phyloP scores from a whole-genome alignment of 2,888 invertebrate species.

The Crematogaster levior region DNA sequence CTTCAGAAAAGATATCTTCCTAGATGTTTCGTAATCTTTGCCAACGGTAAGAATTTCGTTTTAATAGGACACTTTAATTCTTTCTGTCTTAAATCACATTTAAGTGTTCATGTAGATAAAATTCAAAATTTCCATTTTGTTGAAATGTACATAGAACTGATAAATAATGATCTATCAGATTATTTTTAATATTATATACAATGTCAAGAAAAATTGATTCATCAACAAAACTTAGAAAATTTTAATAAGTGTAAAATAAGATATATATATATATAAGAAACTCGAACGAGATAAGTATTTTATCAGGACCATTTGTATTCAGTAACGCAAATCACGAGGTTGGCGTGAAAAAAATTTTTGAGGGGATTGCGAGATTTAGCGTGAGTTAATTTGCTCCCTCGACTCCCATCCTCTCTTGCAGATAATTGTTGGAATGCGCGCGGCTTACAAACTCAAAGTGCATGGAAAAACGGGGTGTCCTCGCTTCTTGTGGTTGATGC shows the following conservation, averaged over 20 bases:
- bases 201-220: neutral
- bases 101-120: neutral
- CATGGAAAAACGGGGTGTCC: constrained; percentile 64
- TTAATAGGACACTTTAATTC: constrained; percentile 26
- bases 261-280: neutral
- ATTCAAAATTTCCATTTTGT: neutral
- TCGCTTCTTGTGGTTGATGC: constrained; percentile 64
- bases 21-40: constrained; percentile 43
- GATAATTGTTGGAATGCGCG: constrained; percentile 70
- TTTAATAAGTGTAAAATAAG: too few species aligned
- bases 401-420: constrained; percentile 52
- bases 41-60: constrained; percentile 1
- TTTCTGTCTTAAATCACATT: neutral
- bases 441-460: constrained; percentile 49
- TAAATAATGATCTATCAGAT: neutral
- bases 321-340: neutral
- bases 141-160: neutral
- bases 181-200: neutral
- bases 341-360: constrained; percentile 35
- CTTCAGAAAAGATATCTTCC: constrained; percentile 30
- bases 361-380: constrained; percentile 55
- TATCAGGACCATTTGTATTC: neutral
- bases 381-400: constrained; percentile 64
- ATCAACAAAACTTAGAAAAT: neutral
- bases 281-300: neutral